Evolutionary conservation across 64 coral and sea anemone species (phyloP), one percentile per base, ranked within the genome.

Genomic region (Montipora efflorescens): DNA sequence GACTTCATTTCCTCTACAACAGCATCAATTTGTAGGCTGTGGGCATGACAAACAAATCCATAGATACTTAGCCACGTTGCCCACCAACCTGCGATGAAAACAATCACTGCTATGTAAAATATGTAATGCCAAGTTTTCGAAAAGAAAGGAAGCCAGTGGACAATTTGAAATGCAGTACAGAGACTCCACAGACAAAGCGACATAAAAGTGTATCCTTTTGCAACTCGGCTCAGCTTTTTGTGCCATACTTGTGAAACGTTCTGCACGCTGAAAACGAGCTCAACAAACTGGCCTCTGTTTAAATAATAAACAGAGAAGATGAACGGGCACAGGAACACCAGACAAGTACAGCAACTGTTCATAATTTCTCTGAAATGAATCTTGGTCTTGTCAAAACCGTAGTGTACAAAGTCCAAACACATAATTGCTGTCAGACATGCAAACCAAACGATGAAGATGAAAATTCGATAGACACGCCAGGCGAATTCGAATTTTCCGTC

Each of bases 341-440:
- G 21, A 22, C 94, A 95, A 50, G 89, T 95, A 1, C 57, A 77
- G 47, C 75, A 45, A 21, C 94, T 95, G 76, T 95, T 95, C 59
- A 95, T 52, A n/a, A 95, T 91, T 81, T 91, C 94, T 71, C 94
- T 19, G 4, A 61, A 4, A 23, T 87, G 80, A 66, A 95, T 79
- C 48, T 25, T 85, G 53, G 80, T 67, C 25, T 72, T 95, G 20
- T 57, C 21, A 49, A 91, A 95, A 19, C 94, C 94, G 46, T 95
- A 81, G 82, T 95, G 94, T 3, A 95, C 82, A 87, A 95, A 95
- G 79, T 95, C 94, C 75, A 95, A 74, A 81, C 94, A 95, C 89
- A 91, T 87, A 14, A 95, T 67, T 47, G 80, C 94, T 50, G 7
- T 72, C 11, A 95, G 81, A 70, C 81, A 68, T 48, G 11, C 94